Conservation (phyloP, 2,888 invertebrate genomes). For the Thelaira solivaga region DNA sequence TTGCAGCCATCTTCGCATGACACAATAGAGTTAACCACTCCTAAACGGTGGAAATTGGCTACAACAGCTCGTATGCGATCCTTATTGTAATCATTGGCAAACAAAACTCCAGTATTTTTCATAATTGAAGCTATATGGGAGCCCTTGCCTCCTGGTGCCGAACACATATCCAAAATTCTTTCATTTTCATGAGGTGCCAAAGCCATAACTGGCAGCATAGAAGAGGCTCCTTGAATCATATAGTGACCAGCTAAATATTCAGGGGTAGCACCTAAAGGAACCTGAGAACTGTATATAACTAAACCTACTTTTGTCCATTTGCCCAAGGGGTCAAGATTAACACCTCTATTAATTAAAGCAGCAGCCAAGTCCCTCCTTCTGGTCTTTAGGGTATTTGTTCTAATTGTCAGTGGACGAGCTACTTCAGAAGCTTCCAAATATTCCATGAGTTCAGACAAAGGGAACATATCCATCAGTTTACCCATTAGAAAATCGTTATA, state of each 20-base stretch:
- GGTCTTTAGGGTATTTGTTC: slow-evolving; percentile 96
- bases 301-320: slow-evolving; percentile 99
- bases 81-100: slow-evolving; percentile 96
- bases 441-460: slow-evolving; percentile 90
- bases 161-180: slow-evolving; percentile 95
- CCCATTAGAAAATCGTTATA: slow-evolving; percentile 98
- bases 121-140: slow-evolving; percentile 98
- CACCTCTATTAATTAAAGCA: slow-evolving; percentile 95
- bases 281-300: slow-evolving; percentile 96
- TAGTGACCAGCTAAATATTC: slow-evolving; percentile 99
- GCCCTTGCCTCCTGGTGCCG: slow-evolving; percentile 99
- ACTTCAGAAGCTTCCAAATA: slow-evolving; percentile 96
- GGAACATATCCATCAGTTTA: slow-evolving; percentile 92
- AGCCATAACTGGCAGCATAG: slow-evolving; percentile 98
- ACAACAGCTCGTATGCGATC: slow-evolving; percentile 94
- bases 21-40: slow-evolving; percentile 94
- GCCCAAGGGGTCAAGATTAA: slow-evolving; percentile 98
- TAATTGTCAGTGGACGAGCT: slow-evolving; percentile 94
- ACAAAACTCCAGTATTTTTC: slow-evolving; percentile 97
- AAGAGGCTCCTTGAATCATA: slow-evolving; percentile 96
- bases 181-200: slow-evolving; percentile 97
- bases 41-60: slow-evolving; percentile 97
- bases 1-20: slow-evolving; percentile 93
- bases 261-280: slow-evolving; percentile 98
- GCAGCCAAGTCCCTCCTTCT: slow-evolving; percentile 95